These are phyloP conservation scores for Microcebus ravelobensis DNA, from an alignment of 2,113 vertebrate species.

Conservation along the genomic window DNA sequence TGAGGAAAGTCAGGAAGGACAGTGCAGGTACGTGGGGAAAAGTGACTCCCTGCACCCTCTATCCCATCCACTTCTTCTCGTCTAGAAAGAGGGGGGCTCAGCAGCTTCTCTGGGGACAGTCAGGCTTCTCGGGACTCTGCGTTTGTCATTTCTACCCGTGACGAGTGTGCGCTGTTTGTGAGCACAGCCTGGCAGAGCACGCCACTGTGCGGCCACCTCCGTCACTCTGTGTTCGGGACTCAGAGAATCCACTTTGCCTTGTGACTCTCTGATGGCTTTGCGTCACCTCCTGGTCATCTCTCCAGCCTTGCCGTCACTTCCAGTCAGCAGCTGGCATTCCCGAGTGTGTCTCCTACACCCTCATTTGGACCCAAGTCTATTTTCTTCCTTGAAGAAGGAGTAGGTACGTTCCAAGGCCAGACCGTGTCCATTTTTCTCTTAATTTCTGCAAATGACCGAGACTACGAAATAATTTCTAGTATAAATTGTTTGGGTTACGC, in stretches of 20 bases:
- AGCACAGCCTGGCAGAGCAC: accelerated
- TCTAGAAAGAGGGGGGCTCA: accelerated
- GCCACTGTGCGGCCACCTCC: accelerated
- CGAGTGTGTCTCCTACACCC: accelerated
- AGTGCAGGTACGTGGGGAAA: accelerated
- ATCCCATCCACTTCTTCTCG: accelerated
- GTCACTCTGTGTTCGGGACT: accelerated
- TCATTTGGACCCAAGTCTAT: accelerated
- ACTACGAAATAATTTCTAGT: not conserved
- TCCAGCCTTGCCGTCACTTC: accelerated
- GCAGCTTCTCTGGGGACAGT: accelerated
- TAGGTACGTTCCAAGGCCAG: not conserved
- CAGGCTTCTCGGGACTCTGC: accelerated
- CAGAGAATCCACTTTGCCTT: too few species aligned
- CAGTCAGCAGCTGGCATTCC: accelerated
- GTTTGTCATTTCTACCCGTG: accelerated
- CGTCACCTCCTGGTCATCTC: accelerated
- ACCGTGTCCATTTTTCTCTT: accelerated
- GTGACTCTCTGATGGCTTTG: not conserved
- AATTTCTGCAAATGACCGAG: not conserved
- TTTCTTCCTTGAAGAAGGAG: not conserved
- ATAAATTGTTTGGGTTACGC: accelerated
- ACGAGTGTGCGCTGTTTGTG: accelerated
- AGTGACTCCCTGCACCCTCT: accelerated
- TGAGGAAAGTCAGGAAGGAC: accelerated